Conservation (phyloP, 1,140 invertebrate species). For the Planococcus citri region DNA sequence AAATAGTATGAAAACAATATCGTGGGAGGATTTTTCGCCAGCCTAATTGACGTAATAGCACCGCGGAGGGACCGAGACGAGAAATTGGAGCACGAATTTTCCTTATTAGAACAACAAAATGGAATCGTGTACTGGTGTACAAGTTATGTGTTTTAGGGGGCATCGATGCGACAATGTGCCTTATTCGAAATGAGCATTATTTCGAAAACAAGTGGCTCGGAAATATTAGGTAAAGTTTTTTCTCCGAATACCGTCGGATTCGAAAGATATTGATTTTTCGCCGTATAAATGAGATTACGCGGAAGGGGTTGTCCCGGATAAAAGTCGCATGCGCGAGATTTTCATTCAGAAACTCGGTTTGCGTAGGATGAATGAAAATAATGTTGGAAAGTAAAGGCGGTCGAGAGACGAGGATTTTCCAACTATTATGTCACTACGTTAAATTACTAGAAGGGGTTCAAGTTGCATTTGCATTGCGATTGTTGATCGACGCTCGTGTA, state of each 20-base stretch:
- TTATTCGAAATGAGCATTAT: background rate
- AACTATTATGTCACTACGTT: background rate
- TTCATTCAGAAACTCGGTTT: background rate
- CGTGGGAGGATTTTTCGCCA: too few relatives aligned
- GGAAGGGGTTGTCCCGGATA: background rate
- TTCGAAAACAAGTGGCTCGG: constrained; percentile 1
- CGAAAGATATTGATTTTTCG: background rate
- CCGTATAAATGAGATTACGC: background rate
- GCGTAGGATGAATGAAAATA: constrained; percentile 1
- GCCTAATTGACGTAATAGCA: too few relatives aligned
- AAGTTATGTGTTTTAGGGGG: too few relatives aligned
- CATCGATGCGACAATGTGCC: too few relatives aligned
- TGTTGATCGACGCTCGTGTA: background rate
- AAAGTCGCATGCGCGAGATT: background rate
- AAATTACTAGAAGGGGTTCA: background rate
- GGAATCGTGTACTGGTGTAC: too few relatives aligned
- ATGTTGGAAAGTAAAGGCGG: background rate
- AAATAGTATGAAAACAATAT: too few relatives aligned
- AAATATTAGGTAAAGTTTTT: background rate
- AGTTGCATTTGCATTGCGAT: background rate
- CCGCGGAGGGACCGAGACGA: too few relatives aligned
- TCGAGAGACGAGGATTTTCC: background rate
- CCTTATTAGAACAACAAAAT: too few relatives aligned
- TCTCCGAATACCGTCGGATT: background rate
- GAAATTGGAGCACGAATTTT: too few relatives aligned